A percentile compares a stretch with the other conserved stretches of the same genome.
Conservation (phyloP, 2,888 invertebrate genomes). For the Shargacucullia verbasci region DNA sequence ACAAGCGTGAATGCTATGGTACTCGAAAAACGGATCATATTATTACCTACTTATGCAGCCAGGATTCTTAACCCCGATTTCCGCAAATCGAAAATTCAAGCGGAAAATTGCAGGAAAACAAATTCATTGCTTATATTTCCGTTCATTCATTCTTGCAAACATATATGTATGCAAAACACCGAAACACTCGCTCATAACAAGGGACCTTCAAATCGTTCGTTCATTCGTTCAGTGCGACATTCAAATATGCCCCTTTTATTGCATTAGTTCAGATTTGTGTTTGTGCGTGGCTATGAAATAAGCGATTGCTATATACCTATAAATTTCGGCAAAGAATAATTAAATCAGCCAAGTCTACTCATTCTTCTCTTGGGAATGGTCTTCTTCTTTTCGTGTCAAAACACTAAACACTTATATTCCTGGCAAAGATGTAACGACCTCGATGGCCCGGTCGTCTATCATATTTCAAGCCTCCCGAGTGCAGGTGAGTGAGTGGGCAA, state of each 20-base stretch:
- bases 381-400: too few species aligned
- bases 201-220: slow-evolving; percentile 47
- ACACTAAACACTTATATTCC: too few species aligned
- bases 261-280: slow-evolving; percentile 50
- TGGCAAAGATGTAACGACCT: too few species aligned
- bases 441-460: too few species aligned
- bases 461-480: too few species aligned
- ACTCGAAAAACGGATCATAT: too few species aligned
- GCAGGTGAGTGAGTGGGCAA: too few species aligned
- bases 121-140: slow-evolving; percentile 24
- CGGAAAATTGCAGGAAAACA: slow-evolving; percentile 38
- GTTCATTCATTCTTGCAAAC: slow-evolving; percentile 31
- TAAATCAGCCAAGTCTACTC: too few species aligned
- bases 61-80: slow-evolving; percentile 10
- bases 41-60: too few species aligned
- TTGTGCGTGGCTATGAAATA: slow-evolving; percentile 16
- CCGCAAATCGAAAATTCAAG: slow-evolving; percentile 12
- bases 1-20: too few species aligned
- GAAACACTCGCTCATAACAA: slow-evolving; percentile 56
- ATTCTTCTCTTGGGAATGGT: too few species aligned
- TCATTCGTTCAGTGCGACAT: slow-evolving; percentile 42
- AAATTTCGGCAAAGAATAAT: too few species aligned
- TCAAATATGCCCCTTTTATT: slow-evolving; percentile 53
- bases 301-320: slow-evolving; percentile 18
- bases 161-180: slow-evolving; percentile 55